phyloP scores from a whole-genome alignment of 2,113 vertebrate genomes.

The Sclerurus mexicanus region DNA sequence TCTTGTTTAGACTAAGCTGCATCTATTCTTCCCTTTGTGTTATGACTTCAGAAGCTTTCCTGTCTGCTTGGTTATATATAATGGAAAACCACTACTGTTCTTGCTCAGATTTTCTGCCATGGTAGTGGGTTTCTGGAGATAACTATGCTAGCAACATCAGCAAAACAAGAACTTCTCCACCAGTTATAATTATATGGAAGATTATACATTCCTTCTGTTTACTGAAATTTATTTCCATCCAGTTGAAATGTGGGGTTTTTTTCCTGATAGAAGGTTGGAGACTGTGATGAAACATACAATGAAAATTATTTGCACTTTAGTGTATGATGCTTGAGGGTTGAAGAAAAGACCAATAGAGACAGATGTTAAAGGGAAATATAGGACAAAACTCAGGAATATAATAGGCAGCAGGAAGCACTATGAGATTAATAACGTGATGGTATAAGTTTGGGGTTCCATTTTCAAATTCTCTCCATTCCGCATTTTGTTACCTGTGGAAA shows the following conservation, averaged over 20 bases:
- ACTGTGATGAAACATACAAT: not conserved
- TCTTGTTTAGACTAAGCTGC: slow-evolving; percentile 31
- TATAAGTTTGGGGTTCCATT: not conserved
- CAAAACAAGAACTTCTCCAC: not conserved
- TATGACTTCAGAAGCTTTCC: slow-evolving; percentile 10
- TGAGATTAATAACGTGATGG: not conserved
- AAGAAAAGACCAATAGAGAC: not conserved
- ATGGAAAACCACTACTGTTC: not conserved
- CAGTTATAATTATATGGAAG: not conserved
- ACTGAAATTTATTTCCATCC: not conserved
- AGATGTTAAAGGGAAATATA: not conserved
- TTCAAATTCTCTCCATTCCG: not conserved
- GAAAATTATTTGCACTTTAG: not conserved
- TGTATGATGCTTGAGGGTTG: not conserved
- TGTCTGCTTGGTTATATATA: not conserved
- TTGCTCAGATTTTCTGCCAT: not conserved
- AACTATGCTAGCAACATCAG: not conserved
- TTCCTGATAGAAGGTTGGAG: not conserved
- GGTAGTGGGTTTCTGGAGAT: not conserved
- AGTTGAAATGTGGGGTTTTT: not conserved
- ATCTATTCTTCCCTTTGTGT: not conserved
- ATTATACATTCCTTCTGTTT: not conserved
- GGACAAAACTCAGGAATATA: not conserved
- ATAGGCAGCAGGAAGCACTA: not conserved
- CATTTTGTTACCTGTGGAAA: not conserved